phyloP scores from a whole-genome alignment of 2,113 vertebrate species.

The Rutilus rutilus region DNA sequence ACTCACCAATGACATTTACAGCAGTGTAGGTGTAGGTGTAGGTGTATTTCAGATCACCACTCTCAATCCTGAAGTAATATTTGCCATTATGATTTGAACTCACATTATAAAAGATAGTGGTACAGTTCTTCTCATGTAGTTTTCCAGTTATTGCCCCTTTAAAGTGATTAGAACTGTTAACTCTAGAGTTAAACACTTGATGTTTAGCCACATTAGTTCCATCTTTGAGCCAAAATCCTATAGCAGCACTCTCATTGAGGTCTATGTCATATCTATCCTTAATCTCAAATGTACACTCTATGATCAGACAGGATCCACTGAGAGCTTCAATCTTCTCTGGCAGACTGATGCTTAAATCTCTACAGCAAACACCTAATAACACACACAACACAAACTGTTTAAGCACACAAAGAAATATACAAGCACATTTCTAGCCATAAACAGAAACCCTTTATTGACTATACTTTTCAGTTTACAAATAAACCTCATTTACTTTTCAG shows the following conservation, averaged over 20 bases:
- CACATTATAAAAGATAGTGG: not conserved
- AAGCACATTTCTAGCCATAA: too few species aligned
- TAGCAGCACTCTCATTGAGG: not conserved
- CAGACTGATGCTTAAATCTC: not conserved
- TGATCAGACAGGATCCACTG: not conserved
- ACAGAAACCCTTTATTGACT: not conserved
- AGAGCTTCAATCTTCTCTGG: not conserved
- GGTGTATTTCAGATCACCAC: not conserved
- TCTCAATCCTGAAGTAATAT: conserved; percentile 1
- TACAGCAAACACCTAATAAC: conserved; percentile 9
- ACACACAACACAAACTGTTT: not conserved
- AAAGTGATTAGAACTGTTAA: not conserved
- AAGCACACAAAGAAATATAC: not conserved
- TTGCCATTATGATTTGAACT: not conserved
- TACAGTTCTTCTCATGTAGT: not conserved
- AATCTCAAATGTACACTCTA: not conserved
- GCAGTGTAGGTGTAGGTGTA: fast-evolving
- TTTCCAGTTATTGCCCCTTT: not conserved
- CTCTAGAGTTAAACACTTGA: not conserved
- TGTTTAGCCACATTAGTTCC: fast-evolving
- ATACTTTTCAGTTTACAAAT: not conserved
- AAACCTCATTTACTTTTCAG: not conserved
- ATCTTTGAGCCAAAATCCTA: not conserved
- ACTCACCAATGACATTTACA: not conserved
- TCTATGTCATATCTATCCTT: fast-evolving